Evolutionary conservation across 2,113 vertebrate species (phyloP).

Genomic region (Excalfactoria chinensis): DNA sequence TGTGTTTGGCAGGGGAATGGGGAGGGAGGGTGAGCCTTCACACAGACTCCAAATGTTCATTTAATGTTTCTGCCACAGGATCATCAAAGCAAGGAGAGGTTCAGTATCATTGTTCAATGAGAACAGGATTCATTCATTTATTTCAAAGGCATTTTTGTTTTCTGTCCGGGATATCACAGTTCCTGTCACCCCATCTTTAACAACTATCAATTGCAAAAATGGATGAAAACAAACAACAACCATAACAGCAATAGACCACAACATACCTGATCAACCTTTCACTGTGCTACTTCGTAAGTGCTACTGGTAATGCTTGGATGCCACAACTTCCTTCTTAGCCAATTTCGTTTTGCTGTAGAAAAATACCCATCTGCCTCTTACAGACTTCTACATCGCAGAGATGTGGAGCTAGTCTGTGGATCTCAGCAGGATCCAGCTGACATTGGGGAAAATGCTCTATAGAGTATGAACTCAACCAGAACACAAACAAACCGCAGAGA

Average conservation of each 20-base stretch:
- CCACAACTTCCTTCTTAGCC: not conserved
- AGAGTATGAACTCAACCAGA: not conserved
- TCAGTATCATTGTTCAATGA: not conserved
- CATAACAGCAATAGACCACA: not conserved
- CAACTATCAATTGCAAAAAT: not conserved
- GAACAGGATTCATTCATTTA: not conserved
- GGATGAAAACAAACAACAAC: not conserved
- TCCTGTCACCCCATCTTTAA: not conserved
- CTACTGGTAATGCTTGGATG: not conserved
- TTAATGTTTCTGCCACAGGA: not conserved
- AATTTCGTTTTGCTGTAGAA: not conserved
- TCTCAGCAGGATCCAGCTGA: not conserved
- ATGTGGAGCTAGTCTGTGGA: not conserved
- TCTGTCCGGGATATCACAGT: not conserved
- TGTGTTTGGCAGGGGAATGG: no score
- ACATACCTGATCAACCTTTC: not conserved
- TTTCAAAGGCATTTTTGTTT: not conserved
- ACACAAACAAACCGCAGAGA: not conserved
- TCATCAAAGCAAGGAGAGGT: not conserved
- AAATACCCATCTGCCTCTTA: not conserved
- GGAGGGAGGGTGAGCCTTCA: no score
- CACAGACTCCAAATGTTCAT: not conserved
- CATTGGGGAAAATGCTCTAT: not conserved
- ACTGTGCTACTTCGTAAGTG: not conserved
- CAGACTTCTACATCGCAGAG: not conserved